Evolutionary conservation across 2,888 invertebrate species (phyloP).

Genomic region (Cataglyphis livida): DNA sequence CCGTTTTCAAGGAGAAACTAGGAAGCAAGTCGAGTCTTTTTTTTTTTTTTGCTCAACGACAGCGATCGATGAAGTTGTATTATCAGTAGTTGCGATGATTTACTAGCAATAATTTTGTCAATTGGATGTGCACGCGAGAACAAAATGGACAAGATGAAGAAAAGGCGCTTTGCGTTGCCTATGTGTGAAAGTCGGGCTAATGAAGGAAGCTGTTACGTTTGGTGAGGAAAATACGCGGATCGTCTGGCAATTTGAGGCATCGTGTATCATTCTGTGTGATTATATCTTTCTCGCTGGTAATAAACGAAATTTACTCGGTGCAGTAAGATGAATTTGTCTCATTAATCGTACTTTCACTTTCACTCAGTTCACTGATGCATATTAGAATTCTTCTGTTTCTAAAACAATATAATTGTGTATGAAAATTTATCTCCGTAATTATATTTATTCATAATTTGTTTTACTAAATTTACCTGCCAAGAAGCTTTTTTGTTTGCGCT

Average conservation of each 20-base stretch:
- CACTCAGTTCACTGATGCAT: constrained; percentile 10
- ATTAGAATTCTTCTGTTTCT: constrained; percentile 13
- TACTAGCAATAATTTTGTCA: constrained; percentile 64
- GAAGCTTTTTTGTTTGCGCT: neutral
- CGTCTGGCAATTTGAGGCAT: constrained; percentile 21
- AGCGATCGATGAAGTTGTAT: constrained; percentile 40
- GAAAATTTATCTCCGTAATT: neutral
- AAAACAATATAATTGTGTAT: constrained; percentile 4
- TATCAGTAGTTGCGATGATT: constrained; percentile 53
- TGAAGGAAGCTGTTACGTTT: constrained; percentile 24
- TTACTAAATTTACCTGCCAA: neutral
- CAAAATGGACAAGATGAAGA: constrained; percentile 33
- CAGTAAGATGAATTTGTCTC: constrained; percentile 38
- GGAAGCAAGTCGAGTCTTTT: constrained; percentile 64
- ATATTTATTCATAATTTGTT: neutral
- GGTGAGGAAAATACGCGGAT: constrained; percentile 16
- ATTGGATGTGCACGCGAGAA: constrained; percentile 39
- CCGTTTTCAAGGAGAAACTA: constrained; percentile 66
- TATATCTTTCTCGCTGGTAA: neutral
- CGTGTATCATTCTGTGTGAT: constrained; percentile 41
- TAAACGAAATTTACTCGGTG: constrained; percentile 10
- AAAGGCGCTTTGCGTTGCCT: neutral
- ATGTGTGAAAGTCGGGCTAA: neutral
- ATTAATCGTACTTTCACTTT: constrained; percentile 52
- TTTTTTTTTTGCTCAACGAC: constrained; percentile 27